Base-by-base conservation (phyloP, 1,140 invertebrate species). In the Lordiphosa mommai region DNA sequence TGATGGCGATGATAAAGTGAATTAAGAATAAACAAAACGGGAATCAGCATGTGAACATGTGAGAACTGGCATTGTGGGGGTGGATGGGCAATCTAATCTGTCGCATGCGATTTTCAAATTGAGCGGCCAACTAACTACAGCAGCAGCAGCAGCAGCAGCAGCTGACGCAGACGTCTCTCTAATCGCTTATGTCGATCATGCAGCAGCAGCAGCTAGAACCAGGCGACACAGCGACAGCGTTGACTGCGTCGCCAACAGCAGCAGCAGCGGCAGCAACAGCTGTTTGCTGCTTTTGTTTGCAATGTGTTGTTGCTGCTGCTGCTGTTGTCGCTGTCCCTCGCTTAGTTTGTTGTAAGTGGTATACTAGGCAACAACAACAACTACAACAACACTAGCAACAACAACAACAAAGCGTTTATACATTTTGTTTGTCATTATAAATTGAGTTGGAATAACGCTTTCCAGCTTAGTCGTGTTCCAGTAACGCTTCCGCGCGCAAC, bases 381-480 rank as follows among this genome's bases (percentile, higher is more conserved):
- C 43, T 60, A 53, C 57, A 77, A 66, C 50, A 79, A 59, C 53
- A n/a, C n/a, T n/a, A n/a, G n/a, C n/a, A 71, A 67, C 12, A 46
- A 43, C 20, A 33, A 37, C 38, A 37, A 29, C 36, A 57, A 41
- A 56, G 32, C 44, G 48, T 16, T 23, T 69, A 43, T 58, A 41
- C 41, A 55, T 80, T 69, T 73, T 70, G 71, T 76, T 66, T 68
- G 72, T 84, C 72, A 72, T 87, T 88, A 88, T 88, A 88, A 88
- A 88, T 84, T 87, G 76, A 84, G 72, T 84, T 70, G 72, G 68
- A 72, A 87, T 59, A 84, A 59, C 52, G 64, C 61, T 44, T 65
- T 84, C 72, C 69, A 82, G 80, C 77, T 86, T 86, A 88, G 86
- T 88, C 84, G 86, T 73, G 72, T 87, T 86, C 80, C 72, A 88